A percentile compares a stretch with the other conserved stretches of the same genome.
These are phyloP conservation scores for Aromia moschata DNA, from an alignment of 2,888 invertebrate species.

Conservation along the genomic window DNA sequence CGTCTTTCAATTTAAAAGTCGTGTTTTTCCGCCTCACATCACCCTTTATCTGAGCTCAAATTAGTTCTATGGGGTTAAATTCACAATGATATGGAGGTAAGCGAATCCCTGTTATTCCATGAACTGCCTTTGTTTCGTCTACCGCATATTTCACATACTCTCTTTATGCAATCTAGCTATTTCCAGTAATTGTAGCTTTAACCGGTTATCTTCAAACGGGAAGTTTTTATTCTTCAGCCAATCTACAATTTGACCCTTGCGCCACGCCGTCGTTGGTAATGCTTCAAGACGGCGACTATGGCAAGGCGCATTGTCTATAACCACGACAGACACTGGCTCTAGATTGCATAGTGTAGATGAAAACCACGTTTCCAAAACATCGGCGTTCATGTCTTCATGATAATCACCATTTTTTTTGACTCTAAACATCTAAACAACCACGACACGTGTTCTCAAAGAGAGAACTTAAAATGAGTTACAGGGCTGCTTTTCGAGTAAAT, in stretches of 20 bases:
- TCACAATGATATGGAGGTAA: not conserved
- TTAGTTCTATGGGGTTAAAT: not conserved
- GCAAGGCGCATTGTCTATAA: constrained; percentile 2
- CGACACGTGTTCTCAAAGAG: constrained; percentile 10
- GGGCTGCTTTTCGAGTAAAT: too few species aligned
- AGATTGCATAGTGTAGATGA: not conserved
- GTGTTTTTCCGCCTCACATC: not conserved
- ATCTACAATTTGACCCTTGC: not conserved
- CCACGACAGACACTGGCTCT: not conserved
- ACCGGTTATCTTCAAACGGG: not conserved
- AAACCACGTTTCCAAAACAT: constrained; percentile 22
- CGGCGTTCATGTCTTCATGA: constrained; percentile 21
- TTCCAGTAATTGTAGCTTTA: not conserved
- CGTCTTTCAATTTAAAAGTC: not conserved
- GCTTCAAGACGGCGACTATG: not conserved
- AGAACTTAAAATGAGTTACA: too few species aligned
- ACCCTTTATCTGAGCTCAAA: not conserved
- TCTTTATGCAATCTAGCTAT: not conserved
- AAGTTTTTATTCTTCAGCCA: not conserved
- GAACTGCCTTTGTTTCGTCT: not conserved
- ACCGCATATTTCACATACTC: not conserved
- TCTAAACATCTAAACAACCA: constrained; percentile 7
- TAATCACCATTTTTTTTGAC: constrained; percentile 21
- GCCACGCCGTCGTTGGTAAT: not conserved
- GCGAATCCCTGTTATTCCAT: not conserved